Evolutionary conservation across 1,140 invertebrate genomes (phyloP), one percentile per base, ranked within the genome.

Genomic region (Drosophila sproati): DNA sequence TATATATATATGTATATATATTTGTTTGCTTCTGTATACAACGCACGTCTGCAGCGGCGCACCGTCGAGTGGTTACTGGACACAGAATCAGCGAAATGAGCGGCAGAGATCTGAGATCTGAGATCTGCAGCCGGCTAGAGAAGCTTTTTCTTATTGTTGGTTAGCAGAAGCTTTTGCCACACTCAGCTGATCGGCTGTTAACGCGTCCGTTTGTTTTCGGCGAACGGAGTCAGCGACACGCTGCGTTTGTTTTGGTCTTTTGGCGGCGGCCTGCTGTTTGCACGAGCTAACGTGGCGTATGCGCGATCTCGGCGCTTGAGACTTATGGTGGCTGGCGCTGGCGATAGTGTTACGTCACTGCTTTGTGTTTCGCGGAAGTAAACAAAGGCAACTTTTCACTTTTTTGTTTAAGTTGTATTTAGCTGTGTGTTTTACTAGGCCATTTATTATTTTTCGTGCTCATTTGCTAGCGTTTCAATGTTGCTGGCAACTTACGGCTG

Each of bases 281-380:
- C 77, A 62, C 70, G 60, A 63, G 71, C 29, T 68, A 52, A 70
- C 76, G 20, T 12, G 73, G 83, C 83, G 79, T 88, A 88, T 87
- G 69, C 69, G 69, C 60, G 68, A 63, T 85, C 45, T 32, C 45
- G n/a, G 37, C 45, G 32, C 48, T 32, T 86, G 82, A 70, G 72
- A 48, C 48, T 73, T 63, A 48, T 48, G 32, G 28, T 28, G 31
- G 37, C 54, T 54, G 52, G 29, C 31, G 10, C 3, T 37, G 35
- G 5, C 51, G 50, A 32, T 12, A n/a, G 43, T 54, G 80, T 75
- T 80, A 88, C 83, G 83, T 83, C 83, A 88, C 63, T 55, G 77
- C 83, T 79, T 89, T 88, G 83, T 88, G 70, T 80, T 88, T 73
- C 85, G 77, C 80, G 83, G 83, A 88, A 88, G 85, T 87, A 87